These are phyloP conservation scores for Phania funesta DNA, from an alignment of 2,888 invertebrate genomes.

Conservation along the genomic window DNA sequence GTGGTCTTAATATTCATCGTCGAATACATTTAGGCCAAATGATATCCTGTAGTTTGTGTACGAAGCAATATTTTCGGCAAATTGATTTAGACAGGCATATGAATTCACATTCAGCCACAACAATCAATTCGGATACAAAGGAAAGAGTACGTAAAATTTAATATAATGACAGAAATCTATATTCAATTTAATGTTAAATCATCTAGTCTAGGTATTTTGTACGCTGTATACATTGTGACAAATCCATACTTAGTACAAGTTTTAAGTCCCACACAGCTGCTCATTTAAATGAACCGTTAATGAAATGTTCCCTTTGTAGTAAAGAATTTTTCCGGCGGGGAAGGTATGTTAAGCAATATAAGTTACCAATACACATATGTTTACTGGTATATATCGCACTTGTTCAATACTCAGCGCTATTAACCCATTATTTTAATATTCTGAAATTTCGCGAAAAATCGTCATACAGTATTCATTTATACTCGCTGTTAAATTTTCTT, in stretches of 20 bases:
- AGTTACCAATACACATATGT: not conserved
- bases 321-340: constrained; percentile 47
- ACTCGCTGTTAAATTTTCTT: too few species aligned
- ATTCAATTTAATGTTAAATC: not conserved
- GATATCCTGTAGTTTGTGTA: constrained; percentile 51
- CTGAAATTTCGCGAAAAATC: too few species aligned
- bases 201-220: constrained; percentile 47
- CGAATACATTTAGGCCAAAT: constrained; percentile 59
- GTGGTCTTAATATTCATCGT: constrained; percentile 49
- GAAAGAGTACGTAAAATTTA: constrained; percentile 34
- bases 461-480: too few species aligned
- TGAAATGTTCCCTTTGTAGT: constrained; percentile 48
- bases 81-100: constrained; percentile 55
- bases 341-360: constrained; percentile 22
- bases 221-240: constrained; percentile 50
- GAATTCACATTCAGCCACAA: constrained; percentile 43
- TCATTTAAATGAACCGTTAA: constrained; percentile 50
- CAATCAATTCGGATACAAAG: constrained; percentile 38
- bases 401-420: too few species aligned
- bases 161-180: not conserved
- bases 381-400: too few species aligned
- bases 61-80: constrained; percentile 52
- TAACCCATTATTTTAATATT: too few species aligned
- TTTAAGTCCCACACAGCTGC: constrained; percentile 51
- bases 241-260: constrained; percentile 29